These are phyloP conservation scores for Oncorhynchus tshawytscha DNA, from an alignment of 2,113 vertebrate species.

Conservation along the genomic window DNA sequence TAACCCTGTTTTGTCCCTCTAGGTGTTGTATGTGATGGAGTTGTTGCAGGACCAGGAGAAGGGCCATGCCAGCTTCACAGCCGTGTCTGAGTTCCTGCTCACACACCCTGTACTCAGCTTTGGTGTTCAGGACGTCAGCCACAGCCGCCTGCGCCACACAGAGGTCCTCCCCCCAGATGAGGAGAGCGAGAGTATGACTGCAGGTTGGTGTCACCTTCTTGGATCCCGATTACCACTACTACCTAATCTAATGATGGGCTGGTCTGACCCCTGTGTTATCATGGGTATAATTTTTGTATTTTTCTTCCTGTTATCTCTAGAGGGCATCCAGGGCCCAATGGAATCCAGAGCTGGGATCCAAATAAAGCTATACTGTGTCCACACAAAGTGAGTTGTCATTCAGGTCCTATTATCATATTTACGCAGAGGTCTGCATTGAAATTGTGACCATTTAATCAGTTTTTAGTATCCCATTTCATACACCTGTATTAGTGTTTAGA, in stretches of 20 bases:
- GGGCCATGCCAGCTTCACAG: slow-evolving; percentile 91
- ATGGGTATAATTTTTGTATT: not conserved
- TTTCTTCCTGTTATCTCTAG: slow-evolving; percentile 63
- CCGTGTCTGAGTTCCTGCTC: slow-evolving; percentile 94
- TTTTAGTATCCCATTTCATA: too few species aligned
- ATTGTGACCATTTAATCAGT: too few species aligned
- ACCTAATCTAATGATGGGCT: too few species aligned
- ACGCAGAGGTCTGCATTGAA: too few species aligned
- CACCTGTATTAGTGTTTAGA: too few species aligned
- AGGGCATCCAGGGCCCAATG: slow-evolving; percentile 81
- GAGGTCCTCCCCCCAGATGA: slow-evolving; percentile 93
- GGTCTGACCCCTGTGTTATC: too few species aligned
- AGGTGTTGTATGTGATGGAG: slow-evolving; percentile 99
- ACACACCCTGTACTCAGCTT: slow-evolving; percentile 98
- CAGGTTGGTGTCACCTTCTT: slow-evolving; percentile 67
- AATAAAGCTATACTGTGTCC: slow-evolving; percentile 97
- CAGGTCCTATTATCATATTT: too few species aligned
- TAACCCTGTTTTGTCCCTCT: not conserved
- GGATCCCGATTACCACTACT: too few species aligned
- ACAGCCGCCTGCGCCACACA: slow-evolving; percentile 83
- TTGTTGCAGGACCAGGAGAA: slow-evolving; percentile 93
- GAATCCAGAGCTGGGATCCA: slow-evolving; percentile 90
- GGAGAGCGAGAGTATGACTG: slow-evolving; percentile 83
- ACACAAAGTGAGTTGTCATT: slow-evolving; percentile 86
- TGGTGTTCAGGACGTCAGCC: slow-evolving; percentile 89